Percentiles rank a stretch among this genome's conserved stretches.
These are phyloP conservation scores for Mastacembelus armatus DNA, from an alignment of 2,797 vertebrate genomes.

Conservation along the genomic window DNA sequence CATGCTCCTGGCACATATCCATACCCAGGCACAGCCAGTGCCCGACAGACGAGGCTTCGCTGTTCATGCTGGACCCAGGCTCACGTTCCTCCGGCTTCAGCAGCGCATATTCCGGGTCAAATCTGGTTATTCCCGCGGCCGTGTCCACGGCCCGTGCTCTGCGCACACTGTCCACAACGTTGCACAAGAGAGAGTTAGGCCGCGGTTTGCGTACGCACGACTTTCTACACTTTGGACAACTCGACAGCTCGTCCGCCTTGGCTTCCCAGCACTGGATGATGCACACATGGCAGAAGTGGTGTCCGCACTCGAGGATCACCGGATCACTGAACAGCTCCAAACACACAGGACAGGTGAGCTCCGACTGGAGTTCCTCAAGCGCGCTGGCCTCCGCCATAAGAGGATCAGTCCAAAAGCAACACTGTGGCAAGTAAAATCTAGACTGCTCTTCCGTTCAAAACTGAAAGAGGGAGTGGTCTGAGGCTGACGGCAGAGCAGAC, in stretches of 20 bases:
- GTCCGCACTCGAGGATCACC: conserved; percentile 84
- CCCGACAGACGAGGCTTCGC: conserved; percentile 67
- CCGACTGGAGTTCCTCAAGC: conserved; percentile 80
- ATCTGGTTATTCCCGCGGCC: not conserved
- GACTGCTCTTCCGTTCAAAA: conserved; percentile 23
- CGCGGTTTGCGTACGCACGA: conserved; percentile 71
- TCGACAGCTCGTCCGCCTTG: conserved; percentile 76
- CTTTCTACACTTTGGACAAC: conserved; percentile 82
- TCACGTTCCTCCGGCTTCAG: conserved; percentile 65
- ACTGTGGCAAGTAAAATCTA: not conserved
- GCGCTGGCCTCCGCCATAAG: conserved; percentile 77
- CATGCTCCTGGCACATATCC: conserved; percentile 82
- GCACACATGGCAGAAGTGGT: conserved; percentile 83
- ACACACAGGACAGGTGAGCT: conserved; percentile 84
- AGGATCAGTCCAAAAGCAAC: not conserved
- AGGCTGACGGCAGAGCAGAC: conserved; percentile 20
- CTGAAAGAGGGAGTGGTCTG: conserved; percentile 56
- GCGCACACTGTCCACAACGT: conserved; percentile 83
- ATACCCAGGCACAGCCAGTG: conserved; percentile 62
- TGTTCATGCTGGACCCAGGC: conserved; percentile 72
- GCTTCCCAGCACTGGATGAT: conserved; percentile 82
- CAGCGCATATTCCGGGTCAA: conserved; percentile 7
- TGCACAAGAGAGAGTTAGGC: conserved; percentile 83
- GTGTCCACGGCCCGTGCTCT: conserved; percentile 67
- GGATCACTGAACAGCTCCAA: conserved; percentile 81